These are phyloP conservation scores for Macrotrachela quadricornifera DNA, from an alignment of 1,140 invertebrate genomes.

Conservation along the genomic window DNA sequence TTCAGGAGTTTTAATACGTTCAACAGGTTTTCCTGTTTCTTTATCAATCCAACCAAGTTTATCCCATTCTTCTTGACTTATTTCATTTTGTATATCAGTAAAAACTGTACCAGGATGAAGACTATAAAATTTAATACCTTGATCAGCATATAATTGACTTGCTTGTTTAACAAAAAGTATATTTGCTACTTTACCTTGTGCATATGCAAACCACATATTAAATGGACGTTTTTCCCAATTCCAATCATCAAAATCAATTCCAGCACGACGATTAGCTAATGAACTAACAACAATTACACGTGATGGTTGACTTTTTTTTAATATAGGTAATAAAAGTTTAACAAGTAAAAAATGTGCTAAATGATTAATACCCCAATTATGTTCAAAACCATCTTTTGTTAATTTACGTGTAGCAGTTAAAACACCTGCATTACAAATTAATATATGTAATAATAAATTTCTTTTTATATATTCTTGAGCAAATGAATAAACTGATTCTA, in stretches of 20 bases:
- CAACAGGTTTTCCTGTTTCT: too few relatives aligned
- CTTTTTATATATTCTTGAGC: constrained; percentile 26
- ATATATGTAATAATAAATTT: constrained; percentile 8
- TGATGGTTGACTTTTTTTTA: constrained; percentile 41
- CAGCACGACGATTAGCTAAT: constrained; percentile 39
- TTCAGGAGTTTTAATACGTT: too few relatives aligned
- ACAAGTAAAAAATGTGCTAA: constrained; percentile 65
- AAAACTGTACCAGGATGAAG: too few relatives aligned
- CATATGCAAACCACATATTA: constrained; percentile 39
- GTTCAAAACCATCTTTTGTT: constrained; percentile 57
- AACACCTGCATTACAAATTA: constrained; percentile 14
- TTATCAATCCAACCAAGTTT: too few relatives aligned
- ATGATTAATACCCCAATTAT: constrained; percentile 61
- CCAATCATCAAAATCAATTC: constrained; percentile 48
- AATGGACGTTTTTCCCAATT: constrained; percentile 37
- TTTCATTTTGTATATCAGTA: too few relatives aligned
- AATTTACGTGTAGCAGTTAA: constrained; percentile 24
- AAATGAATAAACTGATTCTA: constrained; percentile 20
- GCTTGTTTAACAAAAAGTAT: too few relatives aligned
- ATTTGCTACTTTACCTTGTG: constrained; percentile 33
- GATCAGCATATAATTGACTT: too few relatives aligned
- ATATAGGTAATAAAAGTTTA: constrained; percentile 45
- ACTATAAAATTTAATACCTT: too few relatives aligned
- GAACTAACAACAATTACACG: constrained; percentile 71
- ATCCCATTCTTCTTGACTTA: too few relatives aligned